A percentile compares a stretch with the other conserved stretches of the same genome.
phyloP scores from a whole-genome alignment of 2,888 invertebrate genomes.

The Pristionchus entomophagus region DNA sequence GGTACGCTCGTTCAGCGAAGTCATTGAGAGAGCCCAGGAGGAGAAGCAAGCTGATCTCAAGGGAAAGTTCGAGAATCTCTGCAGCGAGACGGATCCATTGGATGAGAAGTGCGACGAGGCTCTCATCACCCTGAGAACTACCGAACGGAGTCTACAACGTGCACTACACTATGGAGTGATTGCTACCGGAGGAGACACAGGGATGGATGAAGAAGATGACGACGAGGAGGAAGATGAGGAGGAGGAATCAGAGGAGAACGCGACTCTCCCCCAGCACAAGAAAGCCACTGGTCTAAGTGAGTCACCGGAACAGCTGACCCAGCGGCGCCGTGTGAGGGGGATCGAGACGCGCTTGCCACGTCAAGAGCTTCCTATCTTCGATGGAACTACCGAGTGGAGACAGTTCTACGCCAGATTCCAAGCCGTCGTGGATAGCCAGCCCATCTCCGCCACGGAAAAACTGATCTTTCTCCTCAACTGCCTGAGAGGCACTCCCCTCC shows the following conservation, averaged over 20 bases:
- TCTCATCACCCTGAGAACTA: no score
- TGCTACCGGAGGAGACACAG: not conserved
- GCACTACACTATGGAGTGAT: no score
- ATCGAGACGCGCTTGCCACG: not conserved
- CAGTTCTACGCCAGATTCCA: not conserved
- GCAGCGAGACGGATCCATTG: no score
- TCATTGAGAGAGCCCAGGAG: no score
- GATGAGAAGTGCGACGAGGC: no score
- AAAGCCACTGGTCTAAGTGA: not conserved
- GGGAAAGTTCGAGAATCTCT: no score
- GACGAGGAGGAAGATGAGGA: not conserved
- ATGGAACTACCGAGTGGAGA: slow-evolving; percentile 1
- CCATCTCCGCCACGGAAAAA: not conserved
- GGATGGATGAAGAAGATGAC: not conserved
- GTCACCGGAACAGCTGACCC: not conserved
- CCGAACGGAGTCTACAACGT: no score
- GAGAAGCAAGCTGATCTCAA: no score
- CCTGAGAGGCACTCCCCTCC: not conserved
- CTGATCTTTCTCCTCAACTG: not conserved
- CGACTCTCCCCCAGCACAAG: not conserved
- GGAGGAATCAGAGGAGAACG: not conserved
- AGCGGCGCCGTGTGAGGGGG: not conserved
- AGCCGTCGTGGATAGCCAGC: not conserved
- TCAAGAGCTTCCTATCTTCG: not conserved
- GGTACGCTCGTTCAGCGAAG: no score